A percentile compares a stretch with the other conserved stretches of the same genome.
Conservation (phyloP, 1,140 invertebrate species). For the Musca domestica region DNA sequence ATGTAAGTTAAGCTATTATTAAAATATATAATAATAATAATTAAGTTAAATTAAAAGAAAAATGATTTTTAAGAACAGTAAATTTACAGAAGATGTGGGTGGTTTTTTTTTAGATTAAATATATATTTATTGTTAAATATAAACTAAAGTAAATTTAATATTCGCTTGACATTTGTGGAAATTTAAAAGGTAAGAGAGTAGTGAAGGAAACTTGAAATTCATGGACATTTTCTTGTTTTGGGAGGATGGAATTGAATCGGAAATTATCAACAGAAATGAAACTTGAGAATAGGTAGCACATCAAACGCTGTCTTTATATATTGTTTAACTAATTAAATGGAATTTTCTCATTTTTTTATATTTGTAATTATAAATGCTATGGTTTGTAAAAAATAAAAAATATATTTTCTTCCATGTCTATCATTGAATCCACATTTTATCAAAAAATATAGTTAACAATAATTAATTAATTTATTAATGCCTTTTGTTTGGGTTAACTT, state of each 20-base stretch:
- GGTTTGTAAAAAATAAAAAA: not conserved
- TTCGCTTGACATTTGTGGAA: slow-evolving; percentile 1
- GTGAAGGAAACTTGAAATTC: slow-evolving; percentile 15
- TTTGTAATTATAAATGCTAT: not conserved
- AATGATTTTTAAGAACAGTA: no score
- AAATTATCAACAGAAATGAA: no score
- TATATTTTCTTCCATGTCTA: not conserved
- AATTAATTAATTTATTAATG: slow-evolving; percentile 26
- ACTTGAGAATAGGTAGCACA: no score
- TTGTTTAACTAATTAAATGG: not conserved
- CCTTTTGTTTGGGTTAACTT: slow-evolving; percentile 35
- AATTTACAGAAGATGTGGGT: no score
- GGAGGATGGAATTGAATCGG: no score
- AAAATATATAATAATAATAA: no score
- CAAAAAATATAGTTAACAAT: slow-evolving; percentile 24
- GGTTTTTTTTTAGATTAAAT: not conserved
- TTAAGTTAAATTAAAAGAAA: no score
- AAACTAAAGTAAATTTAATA: slow-evolving; percentile 19
- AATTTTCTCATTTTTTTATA: not conserved
- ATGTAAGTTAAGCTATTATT: no score
- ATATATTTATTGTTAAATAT: slow-evolving; percentile 3
- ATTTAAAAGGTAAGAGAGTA: not conserved
- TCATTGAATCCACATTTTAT: slow-evolving; percentile 21
- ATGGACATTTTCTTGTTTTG: not conserved
- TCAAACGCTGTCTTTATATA: no score